These are phyloP conservation scores for Dendrophyllia cribrosa DNA, from an alignment of 64 coral and sea anemone species.

Conservation along the genomic window DNA sequence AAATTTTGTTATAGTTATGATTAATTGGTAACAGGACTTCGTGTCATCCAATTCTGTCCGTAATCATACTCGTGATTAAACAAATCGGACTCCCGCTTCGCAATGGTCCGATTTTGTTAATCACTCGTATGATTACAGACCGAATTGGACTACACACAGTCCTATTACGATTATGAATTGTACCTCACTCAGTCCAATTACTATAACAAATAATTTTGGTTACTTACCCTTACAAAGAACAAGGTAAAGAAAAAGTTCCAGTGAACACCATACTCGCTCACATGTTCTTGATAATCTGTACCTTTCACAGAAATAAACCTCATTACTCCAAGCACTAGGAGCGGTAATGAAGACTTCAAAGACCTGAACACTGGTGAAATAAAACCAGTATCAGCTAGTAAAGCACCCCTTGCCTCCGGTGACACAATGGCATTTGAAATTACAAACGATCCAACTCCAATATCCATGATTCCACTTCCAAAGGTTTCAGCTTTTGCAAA, in stretches of 20 bases:
- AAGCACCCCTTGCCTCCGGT: constrained; percentile 69
- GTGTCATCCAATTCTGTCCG: too few relatives aligned
- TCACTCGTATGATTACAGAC: too few relatives aligned
- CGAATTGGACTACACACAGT: too few relatives aligned
- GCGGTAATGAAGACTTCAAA: constrained; percentile 64
- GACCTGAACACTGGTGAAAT: constrained; percentile 38
- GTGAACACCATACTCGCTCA: constrained; percentile 93
- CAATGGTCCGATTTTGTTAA: too few relatives aligned
- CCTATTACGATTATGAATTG: too few relatives aligned
- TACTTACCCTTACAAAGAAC: constrained; percentile 74
- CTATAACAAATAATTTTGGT: too few relatives aligned
- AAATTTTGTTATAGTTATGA: too few relatives aligned
- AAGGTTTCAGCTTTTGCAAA: constrained; percentile 97
- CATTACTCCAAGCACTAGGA: constrained; percentile 79
- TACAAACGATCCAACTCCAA: constrained; percentile 94
- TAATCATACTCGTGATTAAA: too few relatives aligned
- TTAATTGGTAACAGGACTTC: too few relatives aligned
- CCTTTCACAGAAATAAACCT: constrained; percentile 82
- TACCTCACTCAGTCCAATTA: too few relatives aligned
- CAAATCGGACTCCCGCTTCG: too few relatives aligned
- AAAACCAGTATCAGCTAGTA: not conserved
- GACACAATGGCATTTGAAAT: constrained; percentile 98
- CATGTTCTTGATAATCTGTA: constrained; percentile 96
- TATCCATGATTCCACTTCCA: constrained; percentile 94
- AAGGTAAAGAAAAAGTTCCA: constrained; percentile 99